Evolutionary conservation across 2,113 vertebrate genomes (phyloP).

Genomic region (Galemys pyrenaicus): DNA sequence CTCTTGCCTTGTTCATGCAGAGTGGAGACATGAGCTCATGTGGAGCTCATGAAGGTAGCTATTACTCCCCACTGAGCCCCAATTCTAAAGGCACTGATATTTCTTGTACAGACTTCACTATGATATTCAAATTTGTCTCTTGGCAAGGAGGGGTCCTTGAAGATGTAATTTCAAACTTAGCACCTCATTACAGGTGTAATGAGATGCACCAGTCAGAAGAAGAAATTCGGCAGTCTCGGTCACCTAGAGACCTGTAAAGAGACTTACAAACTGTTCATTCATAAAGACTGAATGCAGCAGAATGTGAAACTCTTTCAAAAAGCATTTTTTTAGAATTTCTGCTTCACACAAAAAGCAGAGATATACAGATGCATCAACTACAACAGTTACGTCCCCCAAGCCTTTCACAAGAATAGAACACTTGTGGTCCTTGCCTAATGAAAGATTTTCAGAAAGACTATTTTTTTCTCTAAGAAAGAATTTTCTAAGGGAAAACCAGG

Average conservation of each 20-base stretch:
- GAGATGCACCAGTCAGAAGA: not conserved
- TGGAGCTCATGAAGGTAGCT: not conserved
- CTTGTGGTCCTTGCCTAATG: not conserved
- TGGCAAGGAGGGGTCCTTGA: not conserved
- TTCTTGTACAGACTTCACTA: not conserved
- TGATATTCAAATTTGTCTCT: not conserved
- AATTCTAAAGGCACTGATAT: not conserved
- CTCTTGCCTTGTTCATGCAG: not conserved
- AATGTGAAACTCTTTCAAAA: not conserved
- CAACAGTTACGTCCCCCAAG: not conserved
- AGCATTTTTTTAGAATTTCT: not conserved
- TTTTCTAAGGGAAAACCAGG: not conserved
- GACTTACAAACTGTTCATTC: not conserved
- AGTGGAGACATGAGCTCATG: not conserved
- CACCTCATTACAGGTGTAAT: not conserved
- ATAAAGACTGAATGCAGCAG: not conserved
- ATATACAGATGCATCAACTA: not conserved
- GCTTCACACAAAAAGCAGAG: slow-evolving; percentile 16
- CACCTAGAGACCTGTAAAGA: not conserved
- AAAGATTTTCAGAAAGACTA: not conserved
- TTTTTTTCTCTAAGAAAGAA: no score
- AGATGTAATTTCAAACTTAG: not conserved
- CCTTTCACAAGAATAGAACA: not conserved
- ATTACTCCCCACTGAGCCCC: no score
- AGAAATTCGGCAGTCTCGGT: not conserved